Base-by-base conservation (phyloP, 2,888 invertebrate species). In the Atherix ibis region DNA sequence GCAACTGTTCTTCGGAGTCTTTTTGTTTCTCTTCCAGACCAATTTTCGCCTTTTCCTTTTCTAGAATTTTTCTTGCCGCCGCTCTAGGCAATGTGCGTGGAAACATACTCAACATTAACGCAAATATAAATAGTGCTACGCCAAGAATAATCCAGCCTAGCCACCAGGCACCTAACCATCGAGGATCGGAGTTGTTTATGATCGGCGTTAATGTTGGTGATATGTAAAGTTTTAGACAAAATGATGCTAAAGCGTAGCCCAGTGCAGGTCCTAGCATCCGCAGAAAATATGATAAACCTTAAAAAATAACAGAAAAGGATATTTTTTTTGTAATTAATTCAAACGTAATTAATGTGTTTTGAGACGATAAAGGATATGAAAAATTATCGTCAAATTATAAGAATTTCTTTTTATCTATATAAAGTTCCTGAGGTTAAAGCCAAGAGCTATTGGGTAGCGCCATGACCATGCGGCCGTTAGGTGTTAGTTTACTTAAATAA, bases 81-180 rank as follows among this genome's bases (percentile, higher is more conserved):
- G 76, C 73, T 30, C 75, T 55, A 0, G 79, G 79, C 32, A 80
- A 51, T 5, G 73, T 71, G 45, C 73, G 72, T 0, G 80, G 80
- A 44, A 79, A 80, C 37, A 78, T 61, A 1, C 73, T 71, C 13
- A 80, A 51, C 3, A 78, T 58, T 2, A 56, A 63, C 0, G 75
- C 71, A 8, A 73, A 68, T 5, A 73, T 40, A 27, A 72, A 62
- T 13, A 76, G 58, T 3, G 73, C 52, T 1, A 65, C 52, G 10
- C 70, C 73, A 27, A 77, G 54, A 12, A 78, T 65, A 15, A 77
- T 59, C 73, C 77, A 79, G 2, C 78, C 80, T 29, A 80, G 50
- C 81, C 81, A 83, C 81, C 81, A 82, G n/a, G 82, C 81, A 2
- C 82, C 82, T 27, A 82, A 58, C 82, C 82, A 83, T 43, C 79